Conservation (phyloP, 2,113 vertebrate genomes). For the Eclectus roratus region DNA sequence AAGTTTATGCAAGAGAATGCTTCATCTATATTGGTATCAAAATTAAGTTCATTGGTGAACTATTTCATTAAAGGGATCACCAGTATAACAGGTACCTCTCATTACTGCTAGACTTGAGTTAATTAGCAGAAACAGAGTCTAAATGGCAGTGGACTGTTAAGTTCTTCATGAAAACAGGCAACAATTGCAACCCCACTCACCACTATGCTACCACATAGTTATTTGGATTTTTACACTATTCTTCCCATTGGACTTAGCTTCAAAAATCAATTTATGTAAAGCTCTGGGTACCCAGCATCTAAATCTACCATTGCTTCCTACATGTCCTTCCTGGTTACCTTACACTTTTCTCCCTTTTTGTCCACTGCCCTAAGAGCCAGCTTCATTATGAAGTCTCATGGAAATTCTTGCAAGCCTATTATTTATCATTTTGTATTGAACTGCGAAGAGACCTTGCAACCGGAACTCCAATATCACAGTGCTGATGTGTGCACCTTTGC, state of each 20-base stretch:
- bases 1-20: neutral
- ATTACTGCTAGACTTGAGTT: neutral
- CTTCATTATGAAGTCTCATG: neutral
- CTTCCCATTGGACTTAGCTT: neutral
- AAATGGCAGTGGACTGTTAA: neutral
- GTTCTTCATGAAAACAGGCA: neutral
- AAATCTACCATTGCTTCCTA: neutral
- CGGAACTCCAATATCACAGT: neutral
- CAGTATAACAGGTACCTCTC: neutral
- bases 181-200: neutral
- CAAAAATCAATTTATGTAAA: neutral
- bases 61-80: neutral
- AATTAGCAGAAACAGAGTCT: neutral
- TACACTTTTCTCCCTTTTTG: neutral
- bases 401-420: neutral
- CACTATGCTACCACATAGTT: neutral
- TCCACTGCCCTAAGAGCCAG: neutral
- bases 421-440: neutral
- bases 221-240: neutral
- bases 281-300: neutral
- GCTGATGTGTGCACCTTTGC: neutral
- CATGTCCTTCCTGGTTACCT: neutral
- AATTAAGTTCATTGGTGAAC: neutral
- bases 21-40: neutral
- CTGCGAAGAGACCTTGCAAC: neutral